phyloP scores from a whole-genome alignment of 2,888 invertebrate genomes.

The Drosophila merina region DNA sequence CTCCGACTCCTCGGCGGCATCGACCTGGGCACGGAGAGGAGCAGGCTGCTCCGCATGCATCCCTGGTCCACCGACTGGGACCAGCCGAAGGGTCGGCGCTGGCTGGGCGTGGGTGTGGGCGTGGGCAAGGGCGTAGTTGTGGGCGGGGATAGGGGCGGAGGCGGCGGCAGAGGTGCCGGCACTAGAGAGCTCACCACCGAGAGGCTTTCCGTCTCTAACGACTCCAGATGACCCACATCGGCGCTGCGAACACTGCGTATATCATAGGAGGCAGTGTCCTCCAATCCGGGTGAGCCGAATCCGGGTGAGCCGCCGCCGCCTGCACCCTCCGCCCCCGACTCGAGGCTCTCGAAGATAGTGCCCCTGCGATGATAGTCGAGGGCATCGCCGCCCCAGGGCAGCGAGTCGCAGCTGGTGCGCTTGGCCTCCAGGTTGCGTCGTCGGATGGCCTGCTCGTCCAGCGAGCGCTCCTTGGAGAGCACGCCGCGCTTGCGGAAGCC shows the following conservation, averaged over 20 bases:
- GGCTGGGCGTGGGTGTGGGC: constrained; percentile 15
- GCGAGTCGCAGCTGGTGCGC: constrained; percentile 83
- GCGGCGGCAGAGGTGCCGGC: constrained; percentile 19
- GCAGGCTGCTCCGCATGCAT: constrained; percentile 71
- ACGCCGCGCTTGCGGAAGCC: constrained; percentile 82
- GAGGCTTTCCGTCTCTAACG: constrained; percentile 39
- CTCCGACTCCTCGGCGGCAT: constrained; percentile 84
- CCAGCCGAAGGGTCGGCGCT: constrained; percentile 78
- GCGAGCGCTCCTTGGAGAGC: constrained; percentile 83
- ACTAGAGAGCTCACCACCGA: constrained; percentile 57
- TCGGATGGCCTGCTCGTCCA: constrained; percentile 84
- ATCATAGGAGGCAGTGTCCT: constrained; percentile 70
- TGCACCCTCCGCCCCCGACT: constrained; percentile 72
- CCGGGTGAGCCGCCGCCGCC: not conserved
- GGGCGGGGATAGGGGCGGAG: constrained; percentile 41
- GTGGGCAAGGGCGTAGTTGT: constrained; percentile 8
- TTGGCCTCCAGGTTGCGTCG: constrained; percentile 85
- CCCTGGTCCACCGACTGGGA: constrained; percentile 82
- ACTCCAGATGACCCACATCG: constrained; percentile 60
- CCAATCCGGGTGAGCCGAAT: too few species aligned
- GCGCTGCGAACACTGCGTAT: constrained; percentile 81
- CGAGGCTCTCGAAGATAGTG: constrained; percentile 84
- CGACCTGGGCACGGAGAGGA: constrained; percentile 82
- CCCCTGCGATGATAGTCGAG: constrained; percentile 78
- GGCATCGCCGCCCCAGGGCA: constrained; percentile 82